phyloP scores from a whole-genome alignment of 2,797 vertebrate genomes.

The Lepilemur ruficaudatus region DNA sequence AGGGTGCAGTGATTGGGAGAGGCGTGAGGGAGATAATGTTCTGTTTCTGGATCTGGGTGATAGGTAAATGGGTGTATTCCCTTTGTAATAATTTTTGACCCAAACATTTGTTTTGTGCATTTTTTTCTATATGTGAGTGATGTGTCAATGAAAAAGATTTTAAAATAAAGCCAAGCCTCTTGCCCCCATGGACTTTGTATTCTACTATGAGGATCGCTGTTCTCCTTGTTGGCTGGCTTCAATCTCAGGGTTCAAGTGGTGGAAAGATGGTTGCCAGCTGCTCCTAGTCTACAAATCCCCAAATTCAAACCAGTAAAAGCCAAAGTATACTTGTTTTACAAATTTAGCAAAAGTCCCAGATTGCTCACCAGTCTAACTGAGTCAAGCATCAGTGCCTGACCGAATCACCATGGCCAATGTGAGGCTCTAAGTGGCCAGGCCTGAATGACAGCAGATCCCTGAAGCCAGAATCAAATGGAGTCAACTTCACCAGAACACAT shows the following conservation, averaged over 20 bases:
- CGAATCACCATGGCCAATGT: neutral
- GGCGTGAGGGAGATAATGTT: neutral
- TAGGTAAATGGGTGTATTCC: neutral
- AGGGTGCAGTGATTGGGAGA: neutral
- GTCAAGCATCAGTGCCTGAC: neutral
- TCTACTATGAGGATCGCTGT: neutral
- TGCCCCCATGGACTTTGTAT: neutral
- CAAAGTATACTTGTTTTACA: neutral
- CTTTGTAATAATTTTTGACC: neutral
- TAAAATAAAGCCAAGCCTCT: neutral
- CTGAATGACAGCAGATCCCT: neutral
- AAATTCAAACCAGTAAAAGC: neutral
- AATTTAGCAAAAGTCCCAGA: neutral
- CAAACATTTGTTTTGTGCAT: neutral
- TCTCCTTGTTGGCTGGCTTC: neutral
- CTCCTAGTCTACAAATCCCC: neutral
- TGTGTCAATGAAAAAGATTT: neutral
- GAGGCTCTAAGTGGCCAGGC: neutral
- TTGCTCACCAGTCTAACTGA: neutral
- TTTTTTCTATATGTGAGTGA: neutral
- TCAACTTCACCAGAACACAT: neutral
- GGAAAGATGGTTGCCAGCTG: neutral
- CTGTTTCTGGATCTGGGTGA: neutral
- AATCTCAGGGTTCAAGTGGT: neutral
- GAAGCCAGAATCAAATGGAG: neutral